Evolutionary conservation across 1,140 invertebrate genomes (phyloP).

Genomic region (Drosophila sp.): DNA sequence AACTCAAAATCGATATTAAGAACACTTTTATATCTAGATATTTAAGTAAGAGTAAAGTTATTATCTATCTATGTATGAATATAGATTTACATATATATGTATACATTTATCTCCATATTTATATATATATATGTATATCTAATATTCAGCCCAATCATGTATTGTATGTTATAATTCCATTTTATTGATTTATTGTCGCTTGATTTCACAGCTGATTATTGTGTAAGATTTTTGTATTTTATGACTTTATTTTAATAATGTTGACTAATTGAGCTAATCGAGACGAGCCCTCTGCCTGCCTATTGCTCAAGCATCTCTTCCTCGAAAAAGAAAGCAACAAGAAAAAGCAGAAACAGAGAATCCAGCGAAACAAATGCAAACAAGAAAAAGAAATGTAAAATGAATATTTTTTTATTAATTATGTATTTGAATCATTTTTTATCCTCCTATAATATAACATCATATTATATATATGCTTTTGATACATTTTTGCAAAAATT

Average conservation of each 20-base stretch:
- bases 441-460: slow-evolving; percentile 5
- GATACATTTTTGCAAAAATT: slow-evolving; percentile 11
- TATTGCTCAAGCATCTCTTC: slow-evolving; percentile 4
- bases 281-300: not conserved
- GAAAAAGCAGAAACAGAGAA: not conserved
- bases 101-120: not conserved
- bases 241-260: slow-evolving; percentile 4
- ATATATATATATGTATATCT: not conserved
- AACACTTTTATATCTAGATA: slow-evolving; percentile 11
- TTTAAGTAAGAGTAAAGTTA: not conserved
- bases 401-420: slow-evolving; percentile 13
- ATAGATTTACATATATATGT: not conserved
- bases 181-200: slow-evolving; percentile 1
- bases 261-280: not conserved
- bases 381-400: not conserved
- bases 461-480: slow-evolving; percentile 13
- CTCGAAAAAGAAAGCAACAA: not conserved
- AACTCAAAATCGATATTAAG: slow-evolving; percentile 4
- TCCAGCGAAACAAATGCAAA: not conserved
- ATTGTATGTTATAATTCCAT: slow-evolving; percentile 14
- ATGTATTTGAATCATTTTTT: not conserved
- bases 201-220: slow-evolving; percentile 4
- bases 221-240: slow-evolving; percentile 3
- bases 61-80: slow-evolving; percentile 1
- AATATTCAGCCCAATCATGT: slow-evolving; percentile 4